Base-by-base conservation (phyloP, 1,140 invertebrate species). In the Batillaria attramentaria region DNA sequence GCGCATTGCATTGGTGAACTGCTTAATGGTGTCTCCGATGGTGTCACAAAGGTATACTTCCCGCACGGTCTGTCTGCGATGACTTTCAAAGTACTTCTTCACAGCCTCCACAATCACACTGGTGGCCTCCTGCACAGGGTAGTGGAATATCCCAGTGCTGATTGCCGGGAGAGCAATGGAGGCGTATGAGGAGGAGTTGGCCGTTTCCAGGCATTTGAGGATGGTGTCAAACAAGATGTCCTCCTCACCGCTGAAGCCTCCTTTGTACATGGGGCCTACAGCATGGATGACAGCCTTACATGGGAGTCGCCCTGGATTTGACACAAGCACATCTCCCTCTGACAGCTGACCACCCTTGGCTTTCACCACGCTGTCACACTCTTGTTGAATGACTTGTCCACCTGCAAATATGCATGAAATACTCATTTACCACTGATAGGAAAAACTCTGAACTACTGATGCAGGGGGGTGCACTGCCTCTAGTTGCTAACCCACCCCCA, bases 141-240 rank as follows among this genome's bases (percentile, higher is more conserved):
- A 83, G 3, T 73, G 60, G 80, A 83, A 85, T 18, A 84, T 80
- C 6, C 84, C 84, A 20, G 84, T 68, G 70, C 81, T 82, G 24
- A 86, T 43, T 24, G 84, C 83, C n/a, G 77, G 77, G 18, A 79
- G 39, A 20, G 77, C 77, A 60, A 79, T 72, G 1, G 77, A 78
- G 4, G 42, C 35, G 41, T 46, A 69, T 33, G 43, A 39, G 18
- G 31, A 1, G 33, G 37, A 24, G 6, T 28, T 42, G 42, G 77
- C 69, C 1, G 43, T 20, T 18, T 72, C 66, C 31, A 78, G 8
- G n/a, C 68, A 57, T 20, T 46, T 41, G n/a, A 77, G 33, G 60
- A 77, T 41, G 37, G 62, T 31, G 28, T 77, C 65, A n/a, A 33
- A 28, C 18, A 77, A 65, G 42, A 43, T 33, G 10, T 69, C 62